A percentile compares a stretch with the other conserved stretches of the same genome.
These are phyloP conservation scores for Chromoteleia sp. DNA, from an alignment of 2,888 invertebrate genomes.

Conservation along the genomic window DNA sequence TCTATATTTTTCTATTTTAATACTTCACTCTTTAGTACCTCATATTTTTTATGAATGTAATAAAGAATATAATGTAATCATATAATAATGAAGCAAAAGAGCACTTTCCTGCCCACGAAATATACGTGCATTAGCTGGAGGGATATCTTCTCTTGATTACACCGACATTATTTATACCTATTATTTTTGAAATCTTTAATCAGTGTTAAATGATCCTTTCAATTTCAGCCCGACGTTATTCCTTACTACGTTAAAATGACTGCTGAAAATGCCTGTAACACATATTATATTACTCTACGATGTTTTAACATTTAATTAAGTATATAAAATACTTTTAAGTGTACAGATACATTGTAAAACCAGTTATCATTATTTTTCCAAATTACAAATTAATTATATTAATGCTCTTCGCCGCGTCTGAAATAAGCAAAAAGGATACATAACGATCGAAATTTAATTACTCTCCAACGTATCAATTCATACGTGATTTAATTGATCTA, in stretches of 20 bases:
- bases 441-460: slow-evolving; percentile 15
- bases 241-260: slow-evolving; percentile 7
- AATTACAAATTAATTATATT: slow-evolving; percentile 8
- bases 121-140: slow-evolving; percentile 47
- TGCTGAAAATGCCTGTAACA: slow-evolving; percentile 22
- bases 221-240: slow-evolving; percentile 30
- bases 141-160: slow-evolving; percentile 54
- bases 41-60: slow-evolving; percentile 56
- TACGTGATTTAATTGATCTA: not conserved
- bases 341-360: slow-evolving; percentile 9
- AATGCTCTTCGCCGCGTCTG: not conserved
- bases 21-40: slow-evolving; percentile 54
- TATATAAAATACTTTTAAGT: slow-evolving; percentile 4
- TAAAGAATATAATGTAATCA: slow-evolving; percentile 58
- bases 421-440: not conserved
- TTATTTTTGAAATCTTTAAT: slow-evolving; percentile 63
- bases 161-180: slow-evolving; percentile 57
- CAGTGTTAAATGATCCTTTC: slow-evolving; percentile 52
- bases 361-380: slow-evolving; percentile 12
- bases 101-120: slow-evolving; percentile 40
- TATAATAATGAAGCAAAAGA: slow-evolving; percentile 52
- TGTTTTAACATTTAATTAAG: slow-evolving; percentile 26
- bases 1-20: slow-evolving; percentile 32
- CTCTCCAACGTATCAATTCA: not conserved
- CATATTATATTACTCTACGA: slow-evolving; percentile 1